phyloP scores from a whole-genome alignment of 2,113 vertebrate species.

The Rhombomys opimus region DNA sequence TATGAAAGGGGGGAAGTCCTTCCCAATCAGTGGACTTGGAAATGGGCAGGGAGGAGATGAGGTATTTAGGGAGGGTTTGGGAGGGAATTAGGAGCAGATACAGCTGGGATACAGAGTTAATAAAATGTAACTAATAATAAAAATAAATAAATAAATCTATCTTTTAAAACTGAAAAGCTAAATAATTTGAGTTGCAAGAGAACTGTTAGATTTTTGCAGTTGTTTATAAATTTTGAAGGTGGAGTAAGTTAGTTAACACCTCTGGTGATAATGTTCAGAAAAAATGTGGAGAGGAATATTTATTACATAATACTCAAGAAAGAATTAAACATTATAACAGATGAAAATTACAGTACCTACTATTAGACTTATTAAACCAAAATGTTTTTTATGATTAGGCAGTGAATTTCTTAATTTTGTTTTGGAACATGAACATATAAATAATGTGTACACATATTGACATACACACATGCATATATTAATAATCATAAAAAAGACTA shows the following conservation, averaged over 20 bases:
- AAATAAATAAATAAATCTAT: neutral
- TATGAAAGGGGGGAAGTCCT: neutral
- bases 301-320: neutral
- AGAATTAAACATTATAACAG: neutral
- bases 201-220: neutral
- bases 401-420: neutral
- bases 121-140: too few relatives aligned
- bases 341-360: neutral
- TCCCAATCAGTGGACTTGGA: too few relatives aligned
- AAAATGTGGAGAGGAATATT: neutral
- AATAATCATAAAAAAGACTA: neutral
- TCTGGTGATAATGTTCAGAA: neutral
- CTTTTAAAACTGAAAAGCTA: slow-evolving; percentile 25
- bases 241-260: neutral
- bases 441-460: neutral
- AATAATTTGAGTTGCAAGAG: slow-evolving; percentile 45
- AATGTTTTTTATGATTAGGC: neutral
- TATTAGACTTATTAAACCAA: neutral
- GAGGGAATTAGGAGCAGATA: too few relatives aligned
- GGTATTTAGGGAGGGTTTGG: too few relatives aligned
- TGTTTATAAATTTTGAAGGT: slow-evolving; percentile 12
- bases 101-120: too few relatives aligned
- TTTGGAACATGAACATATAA: neutral
- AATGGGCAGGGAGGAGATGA: too few relatives aligned
- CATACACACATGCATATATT: neutral